A percentile compares a stretch with the other conserved stretches of the same genome.
These are phyloP conservation scores for Sula dactylatra DNA, from an alignment of 2,113 vertebrate species.

Conservation along the genomic window DNA sequence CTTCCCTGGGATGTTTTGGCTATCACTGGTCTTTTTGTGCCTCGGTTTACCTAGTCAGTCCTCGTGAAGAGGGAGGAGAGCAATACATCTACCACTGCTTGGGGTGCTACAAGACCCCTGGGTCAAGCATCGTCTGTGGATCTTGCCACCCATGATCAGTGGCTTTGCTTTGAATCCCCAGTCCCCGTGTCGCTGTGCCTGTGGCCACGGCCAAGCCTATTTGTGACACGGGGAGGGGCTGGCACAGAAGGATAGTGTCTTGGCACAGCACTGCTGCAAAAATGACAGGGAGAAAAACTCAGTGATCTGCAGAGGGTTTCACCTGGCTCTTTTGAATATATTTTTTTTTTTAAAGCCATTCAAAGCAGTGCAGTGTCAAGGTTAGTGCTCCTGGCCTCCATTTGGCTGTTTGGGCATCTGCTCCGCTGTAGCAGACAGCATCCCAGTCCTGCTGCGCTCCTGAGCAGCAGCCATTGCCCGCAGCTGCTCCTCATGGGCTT, in stretches of 20 bases:
- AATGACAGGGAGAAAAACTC: background rate
- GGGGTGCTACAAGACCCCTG: background rate
- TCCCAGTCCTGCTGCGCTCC: background rate
- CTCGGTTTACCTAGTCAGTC: background rate
- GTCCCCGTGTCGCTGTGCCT: background rate
- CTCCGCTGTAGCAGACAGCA: background rate
- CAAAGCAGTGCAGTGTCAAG: background rate
- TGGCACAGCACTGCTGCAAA: background rate
- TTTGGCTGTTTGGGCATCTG: background rate
- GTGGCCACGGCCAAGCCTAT: background rate
- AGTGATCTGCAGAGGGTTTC: background rate
- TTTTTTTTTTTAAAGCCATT: background rate
- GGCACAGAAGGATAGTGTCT: background rate
- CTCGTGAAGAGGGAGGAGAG: background rate
- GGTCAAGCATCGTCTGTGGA: background rate
- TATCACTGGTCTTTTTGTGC: background rate
- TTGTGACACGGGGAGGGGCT: background rate
- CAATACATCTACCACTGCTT: fast-evolving
- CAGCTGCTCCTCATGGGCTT: background rate
- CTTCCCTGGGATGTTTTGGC: background rate
- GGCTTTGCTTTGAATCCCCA: background rate
- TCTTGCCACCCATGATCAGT: background rate
- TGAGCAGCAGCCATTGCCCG: background rate
- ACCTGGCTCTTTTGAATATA: background rate
- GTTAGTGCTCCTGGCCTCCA: background rate